Base-by-base conservation (phyloP, 2,797 vertebrate genomes). In the Gymnopithys bicolor region DNA sequence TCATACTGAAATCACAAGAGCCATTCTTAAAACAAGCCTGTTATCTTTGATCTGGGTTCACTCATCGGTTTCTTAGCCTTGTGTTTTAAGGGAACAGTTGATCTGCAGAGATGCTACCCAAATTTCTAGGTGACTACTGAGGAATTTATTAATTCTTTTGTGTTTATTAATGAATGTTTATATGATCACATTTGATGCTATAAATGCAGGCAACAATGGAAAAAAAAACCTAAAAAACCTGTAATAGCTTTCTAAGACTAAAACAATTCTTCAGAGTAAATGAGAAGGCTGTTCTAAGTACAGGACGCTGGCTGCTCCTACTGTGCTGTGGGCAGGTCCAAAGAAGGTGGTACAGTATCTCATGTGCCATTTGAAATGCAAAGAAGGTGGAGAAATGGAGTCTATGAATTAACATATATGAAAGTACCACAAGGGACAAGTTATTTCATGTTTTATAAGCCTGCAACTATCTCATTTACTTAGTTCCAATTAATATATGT, bases 341-440 rank as follows among this genome's bases (percentile, higher is more conserved):
- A 43, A 66, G 62, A 46, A 73, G 39, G 12, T 43, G 48, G 28
- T 39, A 28, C 3, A 3, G 23, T 74, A 89, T 84, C 43, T 87
- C 45, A 3, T 27, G 32, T 62, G 18, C 23, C 1, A 0, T 70
- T 79, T 66, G 69, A 90, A 85, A 68, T 53, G 37, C 56, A 53
- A 25, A 62, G 59, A 46, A 56, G 58, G 19, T 35, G n/a, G 22
- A 79, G 51, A 89, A 91, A 32, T n/a, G 11, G 46, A 70, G 11
- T 55, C 39, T 87, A 39, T 0, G 0, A 68, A 16, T 59, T 68
- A 66, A 41, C 2, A 2, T 37, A 13, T 7, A 25, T 55, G 63
- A 59, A 79, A 37, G 35, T 30, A 59, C 55, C 59, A 70, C 45
- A 62, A 70, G 10, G 41, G 28, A 73, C 41, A 82, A 77, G 51